Percentiles rank a stretch among this genome's conserved stretches.
phyloP scores from a whole-genome alignment of 2,113 vertebrate species.

The Corythoichthys intestinalis region DNA sequence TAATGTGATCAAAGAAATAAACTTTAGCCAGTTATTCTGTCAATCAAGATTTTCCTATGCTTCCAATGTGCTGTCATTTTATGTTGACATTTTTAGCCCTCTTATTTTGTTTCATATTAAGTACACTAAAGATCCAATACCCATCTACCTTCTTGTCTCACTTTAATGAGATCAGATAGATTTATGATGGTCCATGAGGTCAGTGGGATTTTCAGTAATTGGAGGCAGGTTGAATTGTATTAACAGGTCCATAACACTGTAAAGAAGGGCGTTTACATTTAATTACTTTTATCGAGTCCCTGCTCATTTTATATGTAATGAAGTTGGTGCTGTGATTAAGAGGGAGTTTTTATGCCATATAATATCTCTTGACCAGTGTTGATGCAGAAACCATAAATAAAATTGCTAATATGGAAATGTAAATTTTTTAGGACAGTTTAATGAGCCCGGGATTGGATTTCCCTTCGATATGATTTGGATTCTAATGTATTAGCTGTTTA shows the following conservation, averaged over 20 bases:
- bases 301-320: constrained; percentile 84
- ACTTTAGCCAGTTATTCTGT: constrained; percentile 72
- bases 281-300: constrained; percentile 90
- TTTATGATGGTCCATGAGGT: constrained; percentile 85
- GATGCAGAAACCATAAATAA: constrained; percentile 62
- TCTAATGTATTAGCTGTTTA: constrained; percentile 43
- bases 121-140: constrained; percentile 31
- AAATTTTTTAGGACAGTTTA: constrained; percentile 60
- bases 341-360: constrained; percentile 84
- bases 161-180: constrained; percentile 76
- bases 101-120: constrained; percentile 26
- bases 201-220: constrained; percentile 85
- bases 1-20: constrained; percentile 84
- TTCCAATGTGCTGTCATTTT: constrained; percentile 41
- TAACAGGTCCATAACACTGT: constrained; percentile 81
- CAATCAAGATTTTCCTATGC: constrained; percentile 66
- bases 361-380: constrained; percentile 41
- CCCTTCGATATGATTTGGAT: constrained; percentile 16
- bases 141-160: constrained; percentile 5
- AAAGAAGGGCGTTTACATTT: constrained; percentile 89
- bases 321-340: constrained; percentile 84
- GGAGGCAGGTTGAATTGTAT: constrained; percentile 83
- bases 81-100: constrained; percentile 35
- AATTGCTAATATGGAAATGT: constrained; percentile 61
- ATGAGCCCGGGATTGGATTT: constrained; percentile 51